These are phyloP conservation scores for Pampus argenteus DNA, from an alignment of 2,797 vertebrate species.

Conservation along the genomic window DNA sequence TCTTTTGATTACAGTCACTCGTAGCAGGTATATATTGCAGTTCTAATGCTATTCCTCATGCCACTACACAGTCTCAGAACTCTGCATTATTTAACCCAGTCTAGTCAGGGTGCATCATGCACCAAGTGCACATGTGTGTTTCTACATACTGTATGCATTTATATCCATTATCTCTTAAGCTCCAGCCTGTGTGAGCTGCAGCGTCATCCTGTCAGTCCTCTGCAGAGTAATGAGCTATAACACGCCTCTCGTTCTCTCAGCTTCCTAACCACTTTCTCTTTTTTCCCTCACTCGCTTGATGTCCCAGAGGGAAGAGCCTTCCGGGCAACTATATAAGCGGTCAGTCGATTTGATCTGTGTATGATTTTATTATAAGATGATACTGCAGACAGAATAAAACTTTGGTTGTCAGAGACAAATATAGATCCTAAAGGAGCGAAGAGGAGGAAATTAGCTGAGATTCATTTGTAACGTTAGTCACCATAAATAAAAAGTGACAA, in stretches of 20 bases:
- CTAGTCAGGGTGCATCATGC: conserved; percentile 11
- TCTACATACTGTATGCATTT: conserved; percentile 28
- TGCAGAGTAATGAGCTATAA: conserved; percentile 58
- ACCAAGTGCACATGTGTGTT: conserved; percentile 9
- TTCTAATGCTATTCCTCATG: background rate
- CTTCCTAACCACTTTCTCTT: conserved; percentile 11
- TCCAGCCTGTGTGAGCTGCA: conserved; percentile 38
- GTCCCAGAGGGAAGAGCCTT: conserved; percentile 43
- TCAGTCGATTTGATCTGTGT: conserved; percentile 48
- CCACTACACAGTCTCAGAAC: background rate
- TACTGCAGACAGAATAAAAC: conserved; percentile 31
- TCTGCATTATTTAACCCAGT: conserved; percentile 27
- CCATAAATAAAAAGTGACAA: conserved; percentile 22
- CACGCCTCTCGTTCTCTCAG: conserved; percentile 25
- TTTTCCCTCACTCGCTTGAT: conserved; percentile 10
- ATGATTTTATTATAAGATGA: conserved; percentile 42
- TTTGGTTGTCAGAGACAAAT: conserved; percentile 19
- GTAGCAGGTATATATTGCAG: background rate
- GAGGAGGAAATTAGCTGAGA: background rate
- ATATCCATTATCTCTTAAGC: conserved; percentile 22
- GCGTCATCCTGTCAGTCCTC: conserved; percentile 43
- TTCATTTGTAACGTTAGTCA: conserved; percentile 15
- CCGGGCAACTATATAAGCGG: conserved; percentile 30
- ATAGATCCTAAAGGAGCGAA: conserved; percentile 14
- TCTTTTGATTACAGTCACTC: background rate